Evolutionary conservation across 2,113 vertebrate species (phyloP).

Genomic region (Merops nubicus): DNA sequence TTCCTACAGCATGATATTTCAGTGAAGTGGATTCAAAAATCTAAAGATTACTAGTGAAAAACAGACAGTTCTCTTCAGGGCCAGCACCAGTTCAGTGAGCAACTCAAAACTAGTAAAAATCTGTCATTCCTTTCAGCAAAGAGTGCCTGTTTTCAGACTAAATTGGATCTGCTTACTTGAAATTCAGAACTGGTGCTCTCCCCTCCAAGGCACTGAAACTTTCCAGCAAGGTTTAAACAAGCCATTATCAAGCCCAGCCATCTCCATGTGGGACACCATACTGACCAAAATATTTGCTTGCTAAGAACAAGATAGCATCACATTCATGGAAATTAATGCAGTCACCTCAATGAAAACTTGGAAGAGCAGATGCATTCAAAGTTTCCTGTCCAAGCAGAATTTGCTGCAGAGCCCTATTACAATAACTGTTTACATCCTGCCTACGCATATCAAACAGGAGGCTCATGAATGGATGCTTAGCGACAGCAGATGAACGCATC

Average conservation of each 20-base stretch:
- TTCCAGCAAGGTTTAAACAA: constrained; percentile 7
- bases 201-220: neutral
- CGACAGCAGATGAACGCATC: constrained; percentile 20
- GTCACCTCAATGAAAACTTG: constrained; percentile 37
- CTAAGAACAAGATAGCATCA: constrained; percentile 25
- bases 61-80: neutral
- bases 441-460: neutral
- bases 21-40: constrained; percentile 6
- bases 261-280: constrained; percentile 9
- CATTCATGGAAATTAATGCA: constrained; percentile 46
- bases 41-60: neutral
- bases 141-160: neutral
- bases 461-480: constrained; percentile 25
- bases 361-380: neutral
- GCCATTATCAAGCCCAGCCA: neutral
- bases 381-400: constrained; percentile 24
- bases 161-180: neutral
- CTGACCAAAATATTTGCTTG: constrained; percentile 27
- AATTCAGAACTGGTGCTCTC: neutral
- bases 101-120: neutral
- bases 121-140: neutral
- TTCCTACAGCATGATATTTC: constrained; percentile 19
- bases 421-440: constrained; percentile 49
- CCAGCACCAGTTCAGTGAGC: neutral
- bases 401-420: neutral